These are phyloP conservation scores for Maniola jurtina DNA, from an alignment of 1,140 invertebrate species.

Conservation along the genomic window DNA sequence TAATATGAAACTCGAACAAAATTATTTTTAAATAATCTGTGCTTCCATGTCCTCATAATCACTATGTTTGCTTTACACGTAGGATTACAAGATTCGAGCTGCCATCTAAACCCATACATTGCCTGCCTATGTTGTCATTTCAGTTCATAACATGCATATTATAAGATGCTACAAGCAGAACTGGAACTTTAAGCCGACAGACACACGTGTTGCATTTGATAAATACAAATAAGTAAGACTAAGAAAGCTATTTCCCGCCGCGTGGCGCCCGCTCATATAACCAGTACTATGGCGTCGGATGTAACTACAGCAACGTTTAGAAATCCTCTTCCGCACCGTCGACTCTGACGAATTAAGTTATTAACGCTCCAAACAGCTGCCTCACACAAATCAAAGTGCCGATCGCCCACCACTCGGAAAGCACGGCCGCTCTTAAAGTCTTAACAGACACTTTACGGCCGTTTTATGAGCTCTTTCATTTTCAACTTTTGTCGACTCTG, in stretches of 20 bases:
- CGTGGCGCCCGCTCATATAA: slow-evolving; percentile 51
- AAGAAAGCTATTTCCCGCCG: slow-evolving; percentile 34
- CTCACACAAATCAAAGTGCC: slow-evolving; percentile 73
- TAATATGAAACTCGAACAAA: no score
- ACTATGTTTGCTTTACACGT: no score
- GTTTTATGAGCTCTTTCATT: slow-evolving; percentile 72
- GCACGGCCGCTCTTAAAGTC: slow-evolving; percentile 38
- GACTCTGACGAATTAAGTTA: slow-evolving; percentile 78
- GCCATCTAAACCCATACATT: no score
- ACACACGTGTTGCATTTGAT: background rate
- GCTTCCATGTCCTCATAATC: no score
- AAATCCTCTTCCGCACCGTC: slow-evolving; percentile 65
- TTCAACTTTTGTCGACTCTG: slow-evolving; percentile 47
- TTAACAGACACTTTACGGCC: slow-evolving; percentile 59
- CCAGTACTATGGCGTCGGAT: slow-evolving; percentile 4
- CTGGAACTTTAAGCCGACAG: background rate
- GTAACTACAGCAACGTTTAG: slow-evolving; percentile 39
- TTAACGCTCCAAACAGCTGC: slow-evolving; percentile 74
- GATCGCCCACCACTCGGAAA: slow-evolving; percentile 48
- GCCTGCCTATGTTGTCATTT: background rate
- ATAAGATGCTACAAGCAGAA: background rate
- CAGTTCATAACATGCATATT: background rate
- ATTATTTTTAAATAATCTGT: no score
- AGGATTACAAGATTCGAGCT: no score
- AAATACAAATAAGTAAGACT: background rate